phyloP scores from a whole-genome alignment of 1,140 invertebrate species.

The Drosophila orena region DNA sequence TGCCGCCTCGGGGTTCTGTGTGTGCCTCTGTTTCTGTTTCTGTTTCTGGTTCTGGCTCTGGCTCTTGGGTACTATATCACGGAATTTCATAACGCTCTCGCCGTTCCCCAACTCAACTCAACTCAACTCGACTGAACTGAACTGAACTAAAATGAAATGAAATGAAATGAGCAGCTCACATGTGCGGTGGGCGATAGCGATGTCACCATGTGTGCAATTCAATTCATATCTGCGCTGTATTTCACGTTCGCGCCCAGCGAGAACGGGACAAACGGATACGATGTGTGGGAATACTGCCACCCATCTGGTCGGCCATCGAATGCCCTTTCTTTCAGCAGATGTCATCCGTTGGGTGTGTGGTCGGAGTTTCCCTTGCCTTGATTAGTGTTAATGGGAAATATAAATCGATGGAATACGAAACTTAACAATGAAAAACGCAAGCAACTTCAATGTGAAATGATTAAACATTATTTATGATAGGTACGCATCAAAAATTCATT shows the following conservation, averaged over 20 bases:
- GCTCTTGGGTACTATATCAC: constrained; percentile 1
- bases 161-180: constrained; percentile 4
- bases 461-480: too few relatives aligned
- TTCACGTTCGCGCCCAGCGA: too few relatives aligned
- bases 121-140: neutral
- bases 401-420: too few relatives aligned
- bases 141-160: too few relatives aligned
- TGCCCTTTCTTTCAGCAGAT: constrained; percentile 5
- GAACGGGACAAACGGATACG: constrained; percentile 24
- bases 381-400: too few relatives aligned
- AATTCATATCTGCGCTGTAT: too few relatives aligned
- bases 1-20: neutral
- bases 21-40: neutral
- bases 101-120: neutral
- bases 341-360: neutral
- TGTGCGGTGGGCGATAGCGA: constrained; percentile 13
- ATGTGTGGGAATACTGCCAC: constrained; percentile 15
- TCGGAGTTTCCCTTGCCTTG: neutral
- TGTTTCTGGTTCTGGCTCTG: too few relatives aligned
- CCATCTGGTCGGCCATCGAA: constrained; percentile 1
- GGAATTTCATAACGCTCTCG: constrained; percentile 24
- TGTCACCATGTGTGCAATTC: constrained; percentile 30
- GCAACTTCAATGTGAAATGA: too few relatives aligned
- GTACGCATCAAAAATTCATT: too few relatives aligned
- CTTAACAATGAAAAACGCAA: too few relatives aligned